A percentile compares a stretch with the other conserved stretches of the same genome.
phyloP scores from a whole-genome alignment of 1,140 invertebrate genomes.

The Neodiprion pinetum region DNA sequence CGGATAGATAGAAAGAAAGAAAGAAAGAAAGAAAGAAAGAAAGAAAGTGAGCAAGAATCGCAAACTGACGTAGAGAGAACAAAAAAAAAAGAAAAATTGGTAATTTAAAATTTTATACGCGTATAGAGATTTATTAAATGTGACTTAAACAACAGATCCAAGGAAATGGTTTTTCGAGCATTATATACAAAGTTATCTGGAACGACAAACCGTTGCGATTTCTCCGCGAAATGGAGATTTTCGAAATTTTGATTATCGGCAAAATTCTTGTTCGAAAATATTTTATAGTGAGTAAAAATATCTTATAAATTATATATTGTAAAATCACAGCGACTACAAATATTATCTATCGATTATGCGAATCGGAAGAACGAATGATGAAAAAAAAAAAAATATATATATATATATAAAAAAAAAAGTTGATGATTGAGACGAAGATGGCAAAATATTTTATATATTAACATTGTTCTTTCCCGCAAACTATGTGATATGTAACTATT shows the following conservation, averaged over 20 bases:
- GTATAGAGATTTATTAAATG: too few relatives aligned
- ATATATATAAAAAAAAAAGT: conserved; percentile 14
- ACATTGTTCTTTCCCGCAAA: conserved; percentile 43
- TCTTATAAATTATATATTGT: neutral
- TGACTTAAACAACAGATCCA: too few relatives aligned
- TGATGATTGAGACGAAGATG: neutral
- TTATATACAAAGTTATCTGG: neutral
- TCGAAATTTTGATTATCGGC: conserved; percentile 9
- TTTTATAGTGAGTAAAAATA: neutral
- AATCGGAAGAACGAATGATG: conserved; percentile 17
- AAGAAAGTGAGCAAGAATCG: neutral
- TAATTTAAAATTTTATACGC: neutral
- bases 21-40: neutral
- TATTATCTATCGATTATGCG: too few relatives aligned
- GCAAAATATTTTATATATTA: conserved; percentile 21
- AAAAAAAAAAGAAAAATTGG: neutral
- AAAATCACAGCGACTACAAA: too few relatives aligned
- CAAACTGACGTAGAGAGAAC: neutral
- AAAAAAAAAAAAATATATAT: conserved; percentile 10
- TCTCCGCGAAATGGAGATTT: neutral
- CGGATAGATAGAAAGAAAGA: neutral
- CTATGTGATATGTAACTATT: conserved; percentile 57
- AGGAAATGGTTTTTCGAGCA: too few relatives aligned
- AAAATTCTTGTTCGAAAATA: neutral
- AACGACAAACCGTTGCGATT: neutral